A percentile compares a stretch with the other conserved stretches of the same genome.
phyloP scores from a whole-genome alignment of 2,888 invertebrate species.

The Dendrolimus houi region DNA sequence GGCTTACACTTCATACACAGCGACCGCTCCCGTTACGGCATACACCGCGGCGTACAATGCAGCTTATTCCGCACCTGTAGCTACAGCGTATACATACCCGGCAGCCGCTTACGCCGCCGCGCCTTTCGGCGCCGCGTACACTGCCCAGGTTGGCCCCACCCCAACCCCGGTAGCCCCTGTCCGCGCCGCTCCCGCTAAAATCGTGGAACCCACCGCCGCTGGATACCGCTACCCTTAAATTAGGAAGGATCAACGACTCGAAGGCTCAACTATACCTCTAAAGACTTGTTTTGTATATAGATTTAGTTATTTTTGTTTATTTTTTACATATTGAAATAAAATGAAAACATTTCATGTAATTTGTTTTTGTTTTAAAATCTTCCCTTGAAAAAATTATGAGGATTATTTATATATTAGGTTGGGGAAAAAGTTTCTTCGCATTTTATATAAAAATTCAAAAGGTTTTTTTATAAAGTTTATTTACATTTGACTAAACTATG shows the following conservation, averaged over 20 bases:
- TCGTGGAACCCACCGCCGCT: constrained; percentile 66
- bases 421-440: no score
- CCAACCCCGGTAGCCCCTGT: constrained; percentile 73
- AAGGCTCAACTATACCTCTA: constrained; percentile 33
- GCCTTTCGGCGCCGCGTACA: constrained; percentile 18
- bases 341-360: constrained; percentile 6
- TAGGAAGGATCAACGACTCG: constrained; percentile 22
- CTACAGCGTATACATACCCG: constrained; percentile 23
- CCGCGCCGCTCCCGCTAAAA: constrained; percentile 79
- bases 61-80: constrained; percentile 6
- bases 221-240: constrained; percentile 60
- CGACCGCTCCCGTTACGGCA: constrained; percentile 15
- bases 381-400: no score
- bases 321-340: constrained; percentile 27
- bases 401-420: no score
- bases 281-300: constrained; percentile 62
- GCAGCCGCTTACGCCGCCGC: constrained; percentile 12
- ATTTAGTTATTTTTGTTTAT: constrained; percentile 32
- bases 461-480: no score
- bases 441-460: no score
- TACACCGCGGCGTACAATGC: constrained; percentile 14
- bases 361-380: no score
- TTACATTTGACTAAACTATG: no score
- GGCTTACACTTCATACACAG: constrained; percentile 19
- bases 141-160: constrained; percentile 37